Conservation (phyloP, 2,797 vertebrate species). For the Chaenodraco wilsoni region DNA sequence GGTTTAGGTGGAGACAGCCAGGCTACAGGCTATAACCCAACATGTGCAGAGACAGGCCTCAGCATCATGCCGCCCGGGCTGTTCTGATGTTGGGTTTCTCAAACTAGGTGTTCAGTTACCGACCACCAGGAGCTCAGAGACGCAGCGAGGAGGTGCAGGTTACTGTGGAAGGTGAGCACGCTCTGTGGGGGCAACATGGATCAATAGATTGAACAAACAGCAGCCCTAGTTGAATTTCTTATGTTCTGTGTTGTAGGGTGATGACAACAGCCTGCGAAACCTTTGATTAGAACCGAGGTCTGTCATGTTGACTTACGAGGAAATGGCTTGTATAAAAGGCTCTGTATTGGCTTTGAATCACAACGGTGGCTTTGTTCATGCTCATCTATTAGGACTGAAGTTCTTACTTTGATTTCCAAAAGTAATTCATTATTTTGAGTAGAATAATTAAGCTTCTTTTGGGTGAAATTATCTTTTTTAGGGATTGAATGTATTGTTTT, state of each 20-base stretch:
- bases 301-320: slow-evolving; percentile 7
- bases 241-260: slow-evolving; percentile 32
- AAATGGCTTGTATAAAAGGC: slow-evolving; percentile 14
- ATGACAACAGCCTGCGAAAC: slow-evolving; percentile 39
- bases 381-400: not conserved
- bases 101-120: slow-evolving; percentile 72
- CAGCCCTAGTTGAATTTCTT: slow-evolving; percentile 47
- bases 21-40: not conserved
- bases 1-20: not conserved
- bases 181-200: slow-evolving; percentile 59
- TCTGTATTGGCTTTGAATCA: slow-evolving; percentile 14
- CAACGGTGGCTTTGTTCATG: slow-evolving; percentile 4
- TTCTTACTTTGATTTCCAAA: slow-evolving; percentile 2
- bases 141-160: slow-evolving; percentile 64
- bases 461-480: not conserved
- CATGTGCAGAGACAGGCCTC: slow-evolving; percentile 13
- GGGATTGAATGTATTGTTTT: not conserved
- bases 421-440: not conserved
- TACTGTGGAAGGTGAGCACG: slow-evolving; percentile 77
- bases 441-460: not conserved
- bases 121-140: slow-evolving; percentile 65
- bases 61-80: slow-evolving; percentile 26
- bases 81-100: slow-evolving; percentile 49
- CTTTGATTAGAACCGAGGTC: slow-evolving; percentile 41
- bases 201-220: slow-evolving; percentile 58